Conservation (phyloP, 2,797 vertebrate species). For the Gallinago solitaria region DNA sequence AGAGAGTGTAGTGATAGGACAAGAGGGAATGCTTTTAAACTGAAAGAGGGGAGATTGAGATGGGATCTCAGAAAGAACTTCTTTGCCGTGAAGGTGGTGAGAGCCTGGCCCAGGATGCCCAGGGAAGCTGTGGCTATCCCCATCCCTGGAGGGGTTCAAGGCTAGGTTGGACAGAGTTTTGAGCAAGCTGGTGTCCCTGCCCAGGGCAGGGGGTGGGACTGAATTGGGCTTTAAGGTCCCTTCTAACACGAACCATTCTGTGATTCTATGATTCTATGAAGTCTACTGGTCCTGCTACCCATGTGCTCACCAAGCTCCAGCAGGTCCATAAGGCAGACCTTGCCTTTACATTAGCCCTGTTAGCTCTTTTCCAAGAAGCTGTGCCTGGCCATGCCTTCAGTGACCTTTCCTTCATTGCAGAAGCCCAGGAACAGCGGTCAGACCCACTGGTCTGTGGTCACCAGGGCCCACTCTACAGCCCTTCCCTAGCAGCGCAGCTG, state of each 20-base stretch:
- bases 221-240: background rate
- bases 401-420: background rate
- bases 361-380: background rate
- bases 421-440: background rate
- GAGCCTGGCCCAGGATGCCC: background rate
- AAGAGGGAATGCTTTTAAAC: too few species aligned
- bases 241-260: background rate
- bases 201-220: background rate
- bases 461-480: background rate
- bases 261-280: too few species aligned
- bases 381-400: background rate
- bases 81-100: too few species aligned
- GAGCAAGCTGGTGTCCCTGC: background rate
- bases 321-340: accelerated
- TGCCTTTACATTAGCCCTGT: background rate
- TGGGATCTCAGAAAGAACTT: too few species aligned
- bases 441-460: background rate
- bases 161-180: background rate
- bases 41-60: too few species aligned
- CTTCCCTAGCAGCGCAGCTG: accelerated
- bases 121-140: background rate
- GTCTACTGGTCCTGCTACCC: background rate
- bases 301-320: background rate
- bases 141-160: background rate
- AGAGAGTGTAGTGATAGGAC: too few species aligned